Evolutionary conservation across 2,888 invertebrate species (phyloP).

Genomic region (Stenoptilia bipunctidactyla): DNA sequence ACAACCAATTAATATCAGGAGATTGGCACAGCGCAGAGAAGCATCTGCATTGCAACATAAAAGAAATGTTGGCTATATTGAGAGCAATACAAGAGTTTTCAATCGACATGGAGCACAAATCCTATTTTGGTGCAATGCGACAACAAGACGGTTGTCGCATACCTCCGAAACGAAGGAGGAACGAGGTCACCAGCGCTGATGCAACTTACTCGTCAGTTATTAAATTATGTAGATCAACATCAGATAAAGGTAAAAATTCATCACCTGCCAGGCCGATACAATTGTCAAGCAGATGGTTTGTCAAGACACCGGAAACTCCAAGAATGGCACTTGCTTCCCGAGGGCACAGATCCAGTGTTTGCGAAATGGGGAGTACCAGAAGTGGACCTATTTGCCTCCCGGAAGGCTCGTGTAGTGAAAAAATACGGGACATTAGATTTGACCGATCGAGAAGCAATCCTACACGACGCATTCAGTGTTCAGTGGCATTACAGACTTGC

Average conservation of each 20-base stretch:
- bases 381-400: neutral
- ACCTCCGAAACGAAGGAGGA: conserved; percentile 13
- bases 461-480: conserved; percentile 4
- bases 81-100: neutral
- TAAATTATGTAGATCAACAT: neutral
- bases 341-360: neutral
- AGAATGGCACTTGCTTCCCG: conserved; percentile 14
- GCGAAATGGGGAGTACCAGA: neutral
- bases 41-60: neutral
- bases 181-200: conserved; percentile 2
- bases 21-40: neutral
- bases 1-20: conserved; percentile 1
- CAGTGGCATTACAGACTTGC: neutral
- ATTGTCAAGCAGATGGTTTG: neutral
- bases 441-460: neutral
- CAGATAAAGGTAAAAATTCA: neutral
- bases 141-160: conserved; percentile 1
- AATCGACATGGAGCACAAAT: neutral
- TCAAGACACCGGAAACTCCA: conserved; percentile 8
- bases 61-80: neutral
- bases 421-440: neutral
- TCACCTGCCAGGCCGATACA: neutral
- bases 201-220: neutral
- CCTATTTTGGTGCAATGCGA: neutral
- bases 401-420: neutral